phyloP scores from a whole-genome alignment of 2,113 vertebrate genomes.

The Ptilonorhynchus violaceus region DNA sequence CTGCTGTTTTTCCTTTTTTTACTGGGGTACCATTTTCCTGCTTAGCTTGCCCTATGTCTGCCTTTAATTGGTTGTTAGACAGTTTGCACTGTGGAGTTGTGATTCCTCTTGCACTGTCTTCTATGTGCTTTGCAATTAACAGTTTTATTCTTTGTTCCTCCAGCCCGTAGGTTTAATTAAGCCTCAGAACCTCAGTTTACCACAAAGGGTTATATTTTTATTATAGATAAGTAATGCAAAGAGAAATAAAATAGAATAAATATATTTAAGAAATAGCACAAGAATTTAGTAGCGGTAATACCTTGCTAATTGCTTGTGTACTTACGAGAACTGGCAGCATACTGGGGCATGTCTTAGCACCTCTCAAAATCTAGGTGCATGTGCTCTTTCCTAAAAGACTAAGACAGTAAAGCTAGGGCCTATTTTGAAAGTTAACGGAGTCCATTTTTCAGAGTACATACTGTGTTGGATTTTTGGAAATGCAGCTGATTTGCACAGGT shows the following conservation, averaged over 20 bases:
- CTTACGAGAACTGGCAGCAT: neutral
- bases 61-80: neutral
- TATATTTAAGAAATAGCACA: neutral
- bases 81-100: neutral
- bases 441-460: neutral
- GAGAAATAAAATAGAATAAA: neutral
- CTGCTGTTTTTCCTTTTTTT: neutral
- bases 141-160: neutral
- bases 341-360: fast-evolving
- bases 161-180: neutral
- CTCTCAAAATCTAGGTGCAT: neutral
- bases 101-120: neutral
- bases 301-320: neutral
- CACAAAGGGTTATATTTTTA: neutral
- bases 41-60: neutral
- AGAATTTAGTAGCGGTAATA: neutral
- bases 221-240: neutral
- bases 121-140: neutral
- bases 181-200: neutral
- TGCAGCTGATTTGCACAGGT: neutral
- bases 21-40: neutral
- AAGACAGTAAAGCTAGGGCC: neutral
- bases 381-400: neutral
- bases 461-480: neutral
- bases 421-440: neutral